These are phyloP conservation scores for Hybos culiciformis DNA, from an alignment of 2,888 invertebrate species.

Conservation along the genomic window DNA sequence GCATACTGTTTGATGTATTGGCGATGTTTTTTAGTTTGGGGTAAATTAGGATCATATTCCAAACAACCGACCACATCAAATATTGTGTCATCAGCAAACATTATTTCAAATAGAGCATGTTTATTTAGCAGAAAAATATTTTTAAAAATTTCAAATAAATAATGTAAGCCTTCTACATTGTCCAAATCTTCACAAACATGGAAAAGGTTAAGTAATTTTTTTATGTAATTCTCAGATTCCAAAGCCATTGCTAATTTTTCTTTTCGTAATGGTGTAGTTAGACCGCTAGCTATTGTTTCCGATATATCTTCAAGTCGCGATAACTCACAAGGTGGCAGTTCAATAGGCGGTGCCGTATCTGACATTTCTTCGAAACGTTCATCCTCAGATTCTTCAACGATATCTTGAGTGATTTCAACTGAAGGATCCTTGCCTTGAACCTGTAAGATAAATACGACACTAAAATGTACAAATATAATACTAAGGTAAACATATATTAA, in stretches of 20 bases:
- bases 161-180: conserved; percentile 85
- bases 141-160: conserved; percentile 95
- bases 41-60: conserved; percentile 87
- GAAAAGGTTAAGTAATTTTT: conserved; percentile 87
- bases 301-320: conserved; percentile 89
- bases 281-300: conserved; percentile 76
- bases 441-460: conserved; percentile 34
- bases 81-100: conserved; percentile 94
- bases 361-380: conserved; percentile 94
- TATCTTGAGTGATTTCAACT: conserved; percentile 93
- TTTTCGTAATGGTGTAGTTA: conserved; percentile 78
- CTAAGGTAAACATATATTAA: too few species aligned
- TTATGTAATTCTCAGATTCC: conserved; percentile 89
- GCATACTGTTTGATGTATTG: conserved; percentile 90
- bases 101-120: conserved; percentile 90
- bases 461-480: too few species aligned
- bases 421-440: conserved; percentile 99
- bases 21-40: conserved; percentile 82
- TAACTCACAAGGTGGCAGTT: conserved; percentile 89
- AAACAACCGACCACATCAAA: conserved; percentile 97
- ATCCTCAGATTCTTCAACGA: conserved; percentile 92
- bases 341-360: conserved; percentile 85
- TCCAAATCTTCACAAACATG: conserved; percentile 96
- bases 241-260: conserved; percentile 89
- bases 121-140: conserved; percentile 97